phyloP scores from a whole-genome alignment of 2,888 invertebrate species.

The Xiphydria camelus region DNA sequence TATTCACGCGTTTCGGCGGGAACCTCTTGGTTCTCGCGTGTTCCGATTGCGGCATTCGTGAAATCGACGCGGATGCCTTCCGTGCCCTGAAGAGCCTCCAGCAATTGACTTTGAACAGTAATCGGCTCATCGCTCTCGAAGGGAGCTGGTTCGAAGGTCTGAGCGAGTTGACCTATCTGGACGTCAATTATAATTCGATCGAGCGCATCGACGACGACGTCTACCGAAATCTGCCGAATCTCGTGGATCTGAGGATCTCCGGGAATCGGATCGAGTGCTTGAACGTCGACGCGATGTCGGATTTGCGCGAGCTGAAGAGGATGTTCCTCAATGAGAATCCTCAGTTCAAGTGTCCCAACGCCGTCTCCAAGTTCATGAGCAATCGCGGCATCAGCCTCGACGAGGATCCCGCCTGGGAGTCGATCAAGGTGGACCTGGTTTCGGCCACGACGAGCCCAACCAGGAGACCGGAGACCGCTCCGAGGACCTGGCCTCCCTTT shows the following conservation, averaged over 20 bases:
- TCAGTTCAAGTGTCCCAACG: constrained; percentile 46
- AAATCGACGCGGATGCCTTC: constrained; percentile 48
- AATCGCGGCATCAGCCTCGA: constrained; percentile 35
- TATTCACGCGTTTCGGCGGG: constrained; percentile 41
- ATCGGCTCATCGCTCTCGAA: constrained; percentile 35
- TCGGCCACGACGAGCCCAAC: background rate
- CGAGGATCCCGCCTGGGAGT: constrained; percentile 40
- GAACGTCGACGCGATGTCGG: constrained; percentile 38
- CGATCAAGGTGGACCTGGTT: background rate
- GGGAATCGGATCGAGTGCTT: constrained; percentile 49
- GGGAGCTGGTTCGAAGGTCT: constrained; percentile 44
- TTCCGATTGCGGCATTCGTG: constrained; percentile 41
- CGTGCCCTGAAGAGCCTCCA: constrained; percentile 38
- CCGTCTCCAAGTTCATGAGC: constrained; percentile 35
- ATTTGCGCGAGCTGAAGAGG: constrained; percentile 33
- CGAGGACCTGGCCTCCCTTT: background rate
- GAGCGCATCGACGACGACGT: constrained; percentile 42
- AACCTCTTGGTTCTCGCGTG: constrained; percentile 45
- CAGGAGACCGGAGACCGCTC: background rate
- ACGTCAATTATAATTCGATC: constrained; percentile 48
- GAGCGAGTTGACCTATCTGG: constrained; percentile 42
- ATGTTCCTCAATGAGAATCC: constrained; percentile 46
- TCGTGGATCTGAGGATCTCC: constrained; percentile 48
- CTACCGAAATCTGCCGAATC: constrained; percentile 36
- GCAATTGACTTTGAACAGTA: constrained; percentile 46